Percentiles rank a stretch among this genome's conserved stretches.
These are phyloP conservation scores for Leucozona laternaria DNA, from an alignment of 2,888 invertebrate genomes.

Conservation along the genomic window DNA sequence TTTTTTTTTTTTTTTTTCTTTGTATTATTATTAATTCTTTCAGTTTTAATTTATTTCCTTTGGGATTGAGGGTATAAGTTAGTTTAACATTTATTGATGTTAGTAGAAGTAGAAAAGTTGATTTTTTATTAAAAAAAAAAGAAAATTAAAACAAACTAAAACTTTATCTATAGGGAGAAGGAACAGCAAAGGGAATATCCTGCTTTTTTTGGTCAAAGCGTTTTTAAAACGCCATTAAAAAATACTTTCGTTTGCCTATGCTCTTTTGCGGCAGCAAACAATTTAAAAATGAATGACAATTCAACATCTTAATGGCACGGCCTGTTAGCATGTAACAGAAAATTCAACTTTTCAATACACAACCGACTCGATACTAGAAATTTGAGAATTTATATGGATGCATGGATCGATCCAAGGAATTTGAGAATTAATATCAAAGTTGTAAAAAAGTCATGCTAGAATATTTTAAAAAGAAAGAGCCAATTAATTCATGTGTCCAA, in stretches of 20 bases:
- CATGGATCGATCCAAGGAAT: neutral
- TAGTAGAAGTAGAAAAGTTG: constrained; percentile 64
- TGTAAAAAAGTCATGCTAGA: neutral
- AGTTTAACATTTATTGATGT: constrained; percentile 36
- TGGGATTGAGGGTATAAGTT: constrained; percentile 52
- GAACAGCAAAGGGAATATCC: constrained; percentile 31
- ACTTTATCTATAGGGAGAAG: constrained; percentile 18
- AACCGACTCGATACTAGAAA: neutral
- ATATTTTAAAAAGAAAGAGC: neutral
- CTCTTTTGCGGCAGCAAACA: neutral
- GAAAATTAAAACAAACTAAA: constrained; percentile 6
- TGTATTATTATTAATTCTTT: constrained; percentile 24
- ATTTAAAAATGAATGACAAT: neutral
- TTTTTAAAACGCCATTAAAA: neutral
- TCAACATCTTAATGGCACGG: neutral
- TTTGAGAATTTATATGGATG: no score
- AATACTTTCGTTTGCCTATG: neutral
- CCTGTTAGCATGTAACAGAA: neutral
- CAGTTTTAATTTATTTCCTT: constrained; percentile 42
- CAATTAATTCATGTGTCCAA: neutral
- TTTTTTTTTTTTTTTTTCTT: constrained; percentile 14
- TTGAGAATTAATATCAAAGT: neutral
- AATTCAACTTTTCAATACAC: neutral
- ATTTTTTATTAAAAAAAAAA: constrained; percentile 32
- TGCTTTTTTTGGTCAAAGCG: constrained; percentile 59